Evolutionary conservation across 2,113 vertebrate genomes (phyloP), one percentile per base, ranked within the genome.

Genomic region (Amazona vittata): DNA sequence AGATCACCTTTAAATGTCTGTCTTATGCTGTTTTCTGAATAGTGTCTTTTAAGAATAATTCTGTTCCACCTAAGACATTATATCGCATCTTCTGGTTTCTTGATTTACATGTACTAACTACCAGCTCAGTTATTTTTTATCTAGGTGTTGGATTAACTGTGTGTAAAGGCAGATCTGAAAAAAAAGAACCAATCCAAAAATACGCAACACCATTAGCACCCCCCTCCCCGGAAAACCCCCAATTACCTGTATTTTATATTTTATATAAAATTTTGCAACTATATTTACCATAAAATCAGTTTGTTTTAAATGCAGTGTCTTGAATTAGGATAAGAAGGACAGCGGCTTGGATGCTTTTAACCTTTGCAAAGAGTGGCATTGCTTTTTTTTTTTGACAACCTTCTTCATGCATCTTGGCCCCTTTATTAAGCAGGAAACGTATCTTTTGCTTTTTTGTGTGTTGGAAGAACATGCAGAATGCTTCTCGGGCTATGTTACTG

Each of bases 171-270:
- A 67, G n/a, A 41, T 63, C 13, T 62, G 39, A 22, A 12, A 39
- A 37, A 37, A 89, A 77, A 70, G 31, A n/a, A 52, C 11, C 43
- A 28, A 2, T 0, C 2, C n/a, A 59, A 33, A 89, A 49, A 5
- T 5, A 44, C 24, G 22, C 2, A 50, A 15, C 24, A 50, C 49
- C 24, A 9, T 50, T 50, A 50, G 49, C 49, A 11, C 7, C 2
- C 10, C 2, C 11, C 3, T 4, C 2, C 2, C 2, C 2, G 8
- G 17, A 37, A 50, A 39, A 33, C 2, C 15, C 33, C 5, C 28
- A 53, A 53, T 73, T 76, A 28, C 24, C 8, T 5, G 0, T 71
- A 50, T 85, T 92, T 85, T 33, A 0, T 76, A 21, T 75, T 81
- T 67, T 74, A 15, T 11, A 9, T 5, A 53, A 20, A 81, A 63